Conservation (phyloP, 2,888 invertebrate genomes). For the Melanargia galathea region DNA sequence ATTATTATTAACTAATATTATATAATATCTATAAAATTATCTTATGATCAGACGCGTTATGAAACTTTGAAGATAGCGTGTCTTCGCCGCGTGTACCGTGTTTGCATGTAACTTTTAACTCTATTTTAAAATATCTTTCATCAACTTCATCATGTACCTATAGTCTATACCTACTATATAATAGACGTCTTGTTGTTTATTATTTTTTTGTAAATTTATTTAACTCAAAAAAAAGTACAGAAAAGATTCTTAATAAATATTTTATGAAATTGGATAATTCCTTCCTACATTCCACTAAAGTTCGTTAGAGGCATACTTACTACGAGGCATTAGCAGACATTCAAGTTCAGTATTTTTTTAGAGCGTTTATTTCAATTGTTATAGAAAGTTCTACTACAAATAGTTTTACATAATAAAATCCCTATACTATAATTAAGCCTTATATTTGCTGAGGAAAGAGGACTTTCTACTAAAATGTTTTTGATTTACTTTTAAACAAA, state of each 20-base stretch:
- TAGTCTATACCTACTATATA: too few species aligned
- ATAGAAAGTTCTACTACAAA: neutral
- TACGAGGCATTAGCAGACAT: neutral
- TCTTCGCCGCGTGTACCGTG: conserved; percentile 2
- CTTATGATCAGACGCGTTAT: neutral
- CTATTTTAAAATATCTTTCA: neutral
- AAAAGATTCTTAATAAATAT: too few species aligned
- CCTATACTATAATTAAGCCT: too few species aligned
- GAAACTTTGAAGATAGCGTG: conserved; percentile 1
- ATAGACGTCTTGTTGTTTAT: too few species aligned
- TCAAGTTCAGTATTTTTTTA: neutral
- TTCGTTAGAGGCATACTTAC: neutral
- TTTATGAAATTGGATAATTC: neutral
- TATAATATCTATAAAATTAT: neutral
- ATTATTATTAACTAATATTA: neutral
- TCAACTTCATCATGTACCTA: neutral
- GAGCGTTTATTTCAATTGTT: neutral
- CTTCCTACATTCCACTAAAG: neutral
- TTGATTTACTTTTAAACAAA: neutral
- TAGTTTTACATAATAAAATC: too few species aligned
- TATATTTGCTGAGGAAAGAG: neutral
- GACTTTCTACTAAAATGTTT: neutral
- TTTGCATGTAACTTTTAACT: neutral
- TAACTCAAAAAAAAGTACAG: too few species aligned
- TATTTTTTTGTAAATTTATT: too few species aligned